Evolutionary conservation across 2,113 vertebrate genomes (phyloP), one percentile per base, ranked within the genome.

Genomic region (Neolamprologus sp.): DNA sequence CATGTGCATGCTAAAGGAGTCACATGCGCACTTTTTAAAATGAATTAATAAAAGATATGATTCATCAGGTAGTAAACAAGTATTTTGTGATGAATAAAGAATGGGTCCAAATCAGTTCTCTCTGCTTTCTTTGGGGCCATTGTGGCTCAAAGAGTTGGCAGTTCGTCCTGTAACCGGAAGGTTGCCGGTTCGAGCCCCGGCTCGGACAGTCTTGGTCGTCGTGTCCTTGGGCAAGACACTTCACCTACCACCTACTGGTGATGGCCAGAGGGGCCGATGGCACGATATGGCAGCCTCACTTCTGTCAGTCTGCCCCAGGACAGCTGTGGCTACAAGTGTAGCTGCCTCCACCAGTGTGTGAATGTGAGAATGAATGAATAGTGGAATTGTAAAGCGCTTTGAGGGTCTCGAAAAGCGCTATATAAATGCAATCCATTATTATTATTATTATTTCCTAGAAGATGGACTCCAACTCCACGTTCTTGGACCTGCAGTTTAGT

Each of bases 191-290:
- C 2, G 6, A 55, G 4, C 21, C 11, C 53, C 2, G 53, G 53
- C 53, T 55, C 6, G 0, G 53, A 23, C 53, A 23, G 53, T 4
- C 21, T 26, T 1, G 1, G 2, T 26, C 0, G 11, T 7, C 26
- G 54, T 55, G 21, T 55, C 54, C 4, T 14, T 55, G 7, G 4
- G 7, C 21, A 26, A 26, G 54, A 26, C 53, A 23, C 53, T 55
- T 55, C 11, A 26, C 53, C 53, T 54, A 53, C 49, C 9, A 3
- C 2, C 51, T 55, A 55, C 54, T 26, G 53, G 21, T 23, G 53
- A 7, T 23, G 21, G 53, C 53, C 53, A 55, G 1, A 4, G 11
- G 54, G 54, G 21, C 21, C 1, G 3, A 57, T 57, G 23, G 12
- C 4, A 0, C 12, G 1, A 57, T 57, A 57, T 57, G 21, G 54